These are phyloP conservation scores for Microctenopoma lineatum DNA, from an alignment of 2,797 vertebrate genomes.

Conservation along the genomic window DNA sequence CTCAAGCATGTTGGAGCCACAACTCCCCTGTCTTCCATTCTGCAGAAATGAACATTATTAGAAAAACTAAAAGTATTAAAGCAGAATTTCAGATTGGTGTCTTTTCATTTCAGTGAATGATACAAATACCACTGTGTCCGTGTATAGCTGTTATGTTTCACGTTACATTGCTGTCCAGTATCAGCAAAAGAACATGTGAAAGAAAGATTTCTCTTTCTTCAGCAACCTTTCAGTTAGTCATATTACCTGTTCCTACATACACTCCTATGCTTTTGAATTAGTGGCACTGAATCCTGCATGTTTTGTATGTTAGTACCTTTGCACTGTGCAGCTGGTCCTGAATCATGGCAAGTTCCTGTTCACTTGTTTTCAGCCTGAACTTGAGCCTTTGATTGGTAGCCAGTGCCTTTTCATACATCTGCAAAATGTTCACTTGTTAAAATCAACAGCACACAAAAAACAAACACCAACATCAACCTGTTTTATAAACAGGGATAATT, in stretches of 20 bases:
- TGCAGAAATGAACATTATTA: slow-evolving; percentile 35
- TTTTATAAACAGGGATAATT: too few relatives aligned
- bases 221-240: not conserved
- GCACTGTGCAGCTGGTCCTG: slow-evolving; percentile 89
- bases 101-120: slow-evolving; percentile 1
- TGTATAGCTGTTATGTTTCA: too few relatives aligned
- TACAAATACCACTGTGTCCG: not conserved
- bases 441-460: not conserved
- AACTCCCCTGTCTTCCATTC: slow-evolving; percentile 56
- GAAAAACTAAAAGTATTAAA: slow-evolving; percentile 7
- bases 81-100: not conserved
- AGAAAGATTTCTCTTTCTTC: too few relatives aligned
- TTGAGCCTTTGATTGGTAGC: slow-evolving; percentile 93
- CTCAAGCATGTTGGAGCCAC: slow-evolving; percentile 86
- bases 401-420: slow-evolving; percentile 93
- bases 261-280: not conserved
- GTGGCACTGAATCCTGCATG: not conserved
- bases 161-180: not conserved
- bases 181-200: not conserved
- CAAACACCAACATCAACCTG: not conserved
- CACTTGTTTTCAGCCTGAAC: slow-evolving; percentile 89
- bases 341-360: slow-evolving; percentile 87
- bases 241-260: not conserved
- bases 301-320: slow-evolving; percentile 81
- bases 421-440: slow-evolving; percentile 40